Evolutionary conservation across 1,140 invertebrate genomes (phyloP).

Genomic region (Brachionus rubens): DNA sequence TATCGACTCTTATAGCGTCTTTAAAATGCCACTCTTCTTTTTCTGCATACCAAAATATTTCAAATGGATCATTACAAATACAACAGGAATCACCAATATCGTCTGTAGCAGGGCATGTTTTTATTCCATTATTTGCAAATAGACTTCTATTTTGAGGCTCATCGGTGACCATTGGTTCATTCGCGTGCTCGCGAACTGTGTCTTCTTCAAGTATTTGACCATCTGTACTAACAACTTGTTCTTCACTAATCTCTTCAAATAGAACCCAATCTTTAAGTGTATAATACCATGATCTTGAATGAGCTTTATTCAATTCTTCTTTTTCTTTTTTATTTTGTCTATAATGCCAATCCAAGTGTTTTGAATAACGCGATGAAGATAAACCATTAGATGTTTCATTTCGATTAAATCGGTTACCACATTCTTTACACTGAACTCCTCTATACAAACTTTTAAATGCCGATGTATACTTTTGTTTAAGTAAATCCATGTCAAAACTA

Average conservation of each 20-base stretch:
- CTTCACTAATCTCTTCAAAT: slow-evolving; percentile 44
- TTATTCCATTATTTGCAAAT: not conserved
- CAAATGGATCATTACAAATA: slow-evolving; percentile 84
- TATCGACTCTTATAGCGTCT: slow-evolving; percentile 74
- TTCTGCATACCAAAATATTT: slow-evolving; percentile 90
- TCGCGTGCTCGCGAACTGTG: not conserved
- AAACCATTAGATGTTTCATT: not conserved
- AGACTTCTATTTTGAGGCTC: not conserved
- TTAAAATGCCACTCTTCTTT: slow-evolving; percentile 89
- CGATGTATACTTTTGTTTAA: slow-evolving; percentile 46
- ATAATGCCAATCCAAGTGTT: slow-evolving; percentile 46
- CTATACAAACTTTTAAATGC: slow-evolving; percentile 40
- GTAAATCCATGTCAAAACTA: slow-evolving; percentile 12
- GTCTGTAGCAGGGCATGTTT: slow-evolving; percentile 15
- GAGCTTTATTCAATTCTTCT: slow-evolving; percentile 17
- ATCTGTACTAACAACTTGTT: slow-evolving; percentile 5
- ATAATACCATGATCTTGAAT: slow-evolving; percentile 28
- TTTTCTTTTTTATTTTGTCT: slow-evolving; percentile 45
- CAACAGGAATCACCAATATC: slow-evolving; percentile 65
- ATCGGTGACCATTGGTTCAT: not conserved
- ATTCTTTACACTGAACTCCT: slow-evolving; percentile 31
- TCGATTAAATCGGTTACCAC: slow-evolving; percentile 37
- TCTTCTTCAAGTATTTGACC: not conserved
- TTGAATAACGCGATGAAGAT: slow-evolving; percentile 4
- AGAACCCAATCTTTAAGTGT: slow-evolving; percentile 32